phyloP scores from a whole-genome alignment of 1,140 invertebrate genomes.

The Zelostemma sp. region DNA sequence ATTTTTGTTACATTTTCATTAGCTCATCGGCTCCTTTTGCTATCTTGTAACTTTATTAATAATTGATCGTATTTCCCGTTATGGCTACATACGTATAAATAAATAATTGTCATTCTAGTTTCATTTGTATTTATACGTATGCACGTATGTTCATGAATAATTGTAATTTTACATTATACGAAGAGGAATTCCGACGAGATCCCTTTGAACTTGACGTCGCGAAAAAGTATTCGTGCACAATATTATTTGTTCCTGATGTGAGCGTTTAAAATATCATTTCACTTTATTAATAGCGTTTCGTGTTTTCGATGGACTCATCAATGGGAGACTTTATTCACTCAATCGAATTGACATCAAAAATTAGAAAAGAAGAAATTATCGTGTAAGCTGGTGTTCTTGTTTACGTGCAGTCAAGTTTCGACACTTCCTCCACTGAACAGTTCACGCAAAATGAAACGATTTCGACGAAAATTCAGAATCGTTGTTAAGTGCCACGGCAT shows the following conservation, averaged over 20 bases:
- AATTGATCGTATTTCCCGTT: constrained; percentile 59
- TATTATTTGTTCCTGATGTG: constrained; percentile 46
- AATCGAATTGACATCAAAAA: constrained; percentile 12
- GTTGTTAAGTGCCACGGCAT: constrained; percentile 17
- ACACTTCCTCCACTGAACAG: constrained; percentile 33
- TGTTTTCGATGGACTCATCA: constrained; percentile 25
- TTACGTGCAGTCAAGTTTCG: constrained; percentile 31
- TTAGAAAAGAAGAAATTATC: constrained; percentile 18
- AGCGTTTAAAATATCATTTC: constrained; percentile 31
- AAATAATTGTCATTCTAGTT: constrained; percentile 42
- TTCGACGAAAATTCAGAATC: neutral
- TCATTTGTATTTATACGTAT: constrained; percentile 46
- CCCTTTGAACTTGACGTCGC: constrained; percentile 45
- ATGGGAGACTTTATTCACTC: constrained; percentile 11
- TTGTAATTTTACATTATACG: constrained; percentile 41
- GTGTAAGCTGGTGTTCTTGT: constrained; percentile 33
- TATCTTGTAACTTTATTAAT: constrained; percentile 44
- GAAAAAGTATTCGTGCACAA: constrained; percentile 43
- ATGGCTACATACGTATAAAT: constrained; percentile 53
- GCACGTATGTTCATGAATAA: constrained; percentile 47
- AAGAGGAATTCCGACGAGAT: constrained; percentile 43
- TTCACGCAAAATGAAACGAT: constrained; percentile 36
- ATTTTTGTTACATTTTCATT: constrained; percentile 53
- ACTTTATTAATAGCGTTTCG: constrained; percentile 15
- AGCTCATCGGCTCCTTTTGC: constrained; percentile 42